A percentile compares a stretch with the other conserved stretches of the same genome.
These are phyloP conservation scores for Patella depressa DNA, from an alignment of 2,888 invertebrate genomes.

Conservation along the genomic window DNA sequence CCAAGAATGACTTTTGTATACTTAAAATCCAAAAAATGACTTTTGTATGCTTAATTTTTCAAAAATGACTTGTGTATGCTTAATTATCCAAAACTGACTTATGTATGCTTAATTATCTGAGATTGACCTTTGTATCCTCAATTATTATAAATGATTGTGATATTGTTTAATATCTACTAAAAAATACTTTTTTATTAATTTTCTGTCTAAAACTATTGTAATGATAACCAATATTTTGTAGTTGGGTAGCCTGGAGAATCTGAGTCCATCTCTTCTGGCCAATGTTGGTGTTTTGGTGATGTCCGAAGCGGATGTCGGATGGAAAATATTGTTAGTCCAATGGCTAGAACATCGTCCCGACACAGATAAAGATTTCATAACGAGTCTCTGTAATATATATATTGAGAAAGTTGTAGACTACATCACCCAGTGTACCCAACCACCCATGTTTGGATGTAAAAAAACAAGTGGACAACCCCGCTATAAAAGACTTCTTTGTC, in stretches of 20 bases:
- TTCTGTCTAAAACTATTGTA: neutral
- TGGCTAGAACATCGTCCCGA: slow-evolving; percentile 67
- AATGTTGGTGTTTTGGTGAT: slow-evolving; percentile 66
- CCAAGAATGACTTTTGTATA: no score
- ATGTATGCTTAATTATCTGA: no score
- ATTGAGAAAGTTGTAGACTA: slow-evolving; percentile 60
- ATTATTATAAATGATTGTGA: neutral
- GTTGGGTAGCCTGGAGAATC: slow-evolving; percentile 61
- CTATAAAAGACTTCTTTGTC: slow-evolving; percentile 58
- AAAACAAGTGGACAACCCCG: slow-evolving; percentile 38
- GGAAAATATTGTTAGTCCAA: slow-evolving; percentile 66
- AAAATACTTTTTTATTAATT: neutral
- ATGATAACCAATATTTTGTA: slow-evolving; percentile 30
- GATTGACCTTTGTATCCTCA: no score
- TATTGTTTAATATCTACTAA: neutral
- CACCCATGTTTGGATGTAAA: slow-evolving; percentile 50
- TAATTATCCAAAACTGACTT: no score
- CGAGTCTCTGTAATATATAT: slow-evolving; percentile 60
- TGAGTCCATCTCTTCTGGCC: slow-evolving; percentile 65
- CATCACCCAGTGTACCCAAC: slow-evolving; percentile 54
- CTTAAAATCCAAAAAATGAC: no score
- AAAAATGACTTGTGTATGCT: no score
- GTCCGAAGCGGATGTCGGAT: slow-evolving; percentile 64
- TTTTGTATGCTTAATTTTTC: no score
- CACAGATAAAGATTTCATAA: slow-evolving; percentile 58